A percentile compares a stretch with the other conserved stretches of the same genome.
phyloP scores from a whole-genome alignment of 2,113 vertebrate species.

The Tetraodon nigroviridis region DNA sequence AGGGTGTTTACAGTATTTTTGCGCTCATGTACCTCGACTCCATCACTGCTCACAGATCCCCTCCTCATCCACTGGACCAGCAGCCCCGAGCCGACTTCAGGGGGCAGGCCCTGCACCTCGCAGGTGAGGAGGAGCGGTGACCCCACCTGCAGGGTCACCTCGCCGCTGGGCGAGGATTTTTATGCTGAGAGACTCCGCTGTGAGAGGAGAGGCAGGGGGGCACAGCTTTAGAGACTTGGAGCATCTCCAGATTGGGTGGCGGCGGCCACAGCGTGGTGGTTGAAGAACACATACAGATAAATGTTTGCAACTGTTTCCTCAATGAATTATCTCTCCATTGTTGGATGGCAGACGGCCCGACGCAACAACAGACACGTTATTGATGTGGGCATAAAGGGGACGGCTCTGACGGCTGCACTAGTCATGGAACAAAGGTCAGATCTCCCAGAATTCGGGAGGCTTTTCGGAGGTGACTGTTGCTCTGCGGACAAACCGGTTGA shows the following conservation, averaged over 20 bases:
- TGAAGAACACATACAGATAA: too few species aligned
- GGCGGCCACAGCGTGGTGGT: too few species aligned
- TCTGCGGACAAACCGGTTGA: not conserved
- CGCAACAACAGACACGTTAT: slow-evolving; percentile 39
- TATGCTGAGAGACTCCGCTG: slow-evolving; percentile 78
- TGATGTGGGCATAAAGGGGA: slow-evolving; percentile 36
- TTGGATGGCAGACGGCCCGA: slow-evolving; percentile 8
- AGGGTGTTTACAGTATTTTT: too few species aligned
- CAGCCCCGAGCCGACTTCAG: slow-evolving; percentile 59
- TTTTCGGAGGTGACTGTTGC: not conserved
- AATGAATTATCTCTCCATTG: not conserved
- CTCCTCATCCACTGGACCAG: slow-evolving; percentile 75
- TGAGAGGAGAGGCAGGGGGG: slow-evolving; percentile 2
- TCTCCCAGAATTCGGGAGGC: not conserved
- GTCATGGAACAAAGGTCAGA: slow-evolving; percentile 21
- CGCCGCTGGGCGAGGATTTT: slow-evolving; percentile 65
- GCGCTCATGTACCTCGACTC: slow-evolving; percentile 58
- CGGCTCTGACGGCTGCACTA: slow-evolving; percentile 31
- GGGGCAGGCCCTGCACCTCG: slow-evolving; percentile 73
- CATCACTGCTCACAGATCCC: slow-evolving; percentile 46
- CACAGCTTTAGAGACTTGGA: not conserved
- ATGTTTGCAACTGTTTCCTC: too few species aligned
- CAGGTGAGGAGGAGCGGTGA: slow-evolving; percentile 75
- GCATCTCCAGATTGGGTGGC: too few species aligned
- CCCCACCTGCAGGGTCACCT: slow-evolving; percentile 66